These are phyloP conservation scores for Platyura marginata DNA, from an alignment of 1,140 invertebrate genomes.

Conservation along the genomic window DNA sequence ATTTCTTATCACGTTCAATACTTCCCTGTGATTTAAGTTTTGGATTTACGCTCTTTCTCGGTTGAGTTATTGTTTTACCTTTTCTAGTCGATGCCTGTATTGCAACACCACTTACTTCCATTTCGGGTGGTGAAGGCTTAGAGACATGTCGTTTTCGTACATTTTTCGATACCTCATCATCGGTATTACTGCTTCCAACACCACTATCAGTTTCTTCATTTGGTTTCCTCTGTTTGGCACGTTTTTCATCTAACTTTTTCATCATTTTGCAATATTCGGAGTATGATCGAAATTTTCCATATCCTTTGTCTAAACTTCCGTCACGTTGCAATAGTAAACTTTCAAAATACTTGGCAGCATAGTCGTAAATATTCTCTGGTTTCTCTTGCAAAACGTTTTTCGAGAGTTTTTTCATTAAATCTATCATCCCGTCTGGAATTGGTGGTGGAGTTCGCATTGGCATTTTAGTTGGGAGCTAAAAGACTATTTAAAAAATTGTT, in stretches of 20 bases:
- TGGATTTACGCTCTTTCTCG: not conserved
- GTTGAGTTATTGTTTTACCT: not conserved
- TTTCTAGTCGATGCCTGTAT: not conserved
- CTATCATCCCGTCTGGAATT: conserved; percentile 28
- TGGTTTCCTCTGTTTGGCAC: not conserved
- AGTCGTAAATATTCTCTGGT: conserved; percentile 26
- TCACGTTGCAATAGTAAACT: conserved; percentile 22
- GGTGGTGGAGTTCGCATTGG: conserved; percentile 21
- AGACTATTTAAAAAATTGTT: not conserved
- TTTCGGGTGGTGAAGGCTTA: not conserved
- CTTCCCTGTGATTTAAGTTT: not conserved
- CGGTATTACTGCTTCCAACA: not conserved
- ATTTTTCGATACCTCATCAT: not conserved
- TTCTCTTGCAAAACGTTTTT: conserved; percentile 29
- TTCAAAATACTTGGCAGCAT: conserved; percentile 28
- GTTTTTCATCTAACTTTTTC: not conserved
- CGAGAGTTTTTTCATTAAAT: conserved; percentile 30
- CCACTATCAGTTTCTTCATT: not conserved
- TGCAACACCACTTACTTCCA: not conserved
- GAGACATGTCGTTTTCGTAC: not conserved
- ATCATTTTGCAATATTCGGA: not conserved
- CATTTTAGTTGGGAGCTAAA: conserved; percentile 7
- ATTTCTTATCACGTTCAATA: not conserved
- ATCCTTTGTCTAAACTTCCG: conserved; percentile 3
- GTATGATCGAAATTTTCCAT: conserved; percentile 1